Conservation (phyloP, 2,888 invertebrate genomes). For the Sminthurinus aureus region DNA sequence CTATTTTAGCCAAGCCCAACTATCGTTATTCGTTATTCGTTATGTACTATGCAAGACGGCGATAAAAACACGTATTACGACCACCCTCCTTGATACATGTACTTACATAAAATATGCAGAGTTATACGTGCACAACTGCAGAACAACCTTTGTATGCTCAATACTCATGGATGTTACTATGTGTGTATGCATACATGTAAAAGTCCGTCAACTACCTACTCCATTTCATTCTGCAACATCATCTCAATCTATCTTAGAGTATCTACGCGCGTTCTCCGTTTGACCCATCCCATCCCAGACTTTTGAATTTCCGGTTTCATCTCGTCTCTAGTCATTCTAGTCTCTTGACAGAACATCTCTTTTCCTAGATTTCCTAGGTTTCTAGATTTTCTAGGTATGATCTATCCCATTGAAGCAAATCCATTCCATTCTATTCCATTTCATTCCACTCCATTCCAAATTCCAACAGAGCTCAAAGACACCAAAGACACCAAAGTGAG, state of each 20-base stretch:
- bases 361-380: too few relatives aligned
- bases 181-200: too few relatives aligned
- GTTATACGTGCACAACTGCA: too few relatives aligned
- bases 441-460: not conserved
- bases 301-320: slow-evolving; percentile 32
- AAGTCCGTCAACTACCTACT: not conserved
- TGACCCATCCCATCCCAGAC: slow-evolving; percentile 22
- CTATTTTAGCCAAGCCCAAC: not conserved
- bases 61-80: not conserved
- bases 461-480: too few relatives aligned
- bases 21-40: not conserved
- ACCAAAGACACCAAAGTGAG: too few relatives aligned
- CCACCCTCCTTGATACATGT: too few relatives aligned
- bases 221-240: slow-evolving; percentile 10
- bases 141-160: too few relatives aligned
- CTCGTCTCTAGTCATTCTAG: slow-evolving; percentile 7
- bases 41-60: not conserved
- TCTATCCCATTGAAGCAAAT: slow-evolving; percentile 5
- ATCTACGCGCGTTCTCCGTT: not conserved
- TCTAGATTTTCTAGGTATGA: too few relatives aligned
- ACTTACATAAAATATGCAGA: too few relatives aligned
- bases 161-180: not conserved
- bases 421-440: not conserved
- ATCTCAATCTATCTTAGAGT: slow-evolving; percentile 5
- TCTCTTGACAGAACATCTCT: slow-evolving; percentile 25